Percentiles rank a stretch among this genome's conserved stretches.
phyloP scores from a whole-genome alignment of 2,113 vertebrate species.

The Calypte anna region DNA sequence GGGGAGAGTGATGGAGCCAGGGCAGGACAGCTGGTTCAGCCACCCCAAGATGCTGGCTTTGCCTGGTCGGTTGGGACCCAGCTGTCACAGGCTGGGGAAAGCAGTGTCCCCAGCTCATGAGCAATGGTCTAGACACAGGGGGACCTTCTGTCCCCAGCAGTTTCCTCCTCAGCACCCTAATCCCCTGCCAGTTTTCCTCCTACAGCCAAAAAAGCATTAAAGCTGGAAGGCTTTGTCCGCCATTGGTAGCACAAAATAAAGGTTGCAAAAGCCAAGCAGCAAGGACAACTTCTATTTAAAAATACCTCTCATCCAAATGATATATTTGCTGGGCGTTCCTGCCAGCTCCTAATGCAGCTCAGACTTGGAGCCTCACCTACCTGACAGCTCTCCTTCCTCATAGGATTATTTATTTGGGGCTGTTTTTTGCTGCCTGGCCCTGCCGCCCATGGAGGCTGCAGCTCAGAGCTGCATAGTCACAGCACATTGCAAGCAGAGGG shows the following conservation, averaged over 20 bases:
- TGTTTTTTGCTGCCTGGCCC: accelerated
- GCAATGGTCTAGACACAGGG: accelerated
- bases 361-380: neutral
- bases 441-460: accelerated
- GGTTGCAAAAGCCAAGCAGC: neutral
- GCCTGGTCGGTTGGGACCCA: neutral
- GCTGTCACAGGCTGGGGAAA: neutral
- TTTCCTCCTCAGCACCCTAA: accelerated
- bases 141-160: accelerated
- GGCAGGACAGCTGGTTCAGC: conserved; percentile 39
- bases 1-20: neutral
- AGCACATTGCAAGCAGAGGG: neutral
- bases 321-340: neutral
- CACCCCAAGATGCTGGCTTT: neutral
- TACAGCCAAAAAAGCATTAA: neutral
- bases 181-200: neutral
- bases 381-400: neutral
- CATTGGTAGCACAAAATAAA: neutral
- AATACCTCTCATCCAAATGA: neutral
- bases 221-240: neutral
- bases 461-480: accelerated
- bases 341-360: neutral
- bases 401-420: neutral
- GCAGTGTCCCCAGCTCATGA: neutral
- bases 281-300: conserved; percentile 24